Evolutionary conservation across 2,888 invertebrate species (phyloP).

Genomic region (Choristoneura rosaceana): DNA sequence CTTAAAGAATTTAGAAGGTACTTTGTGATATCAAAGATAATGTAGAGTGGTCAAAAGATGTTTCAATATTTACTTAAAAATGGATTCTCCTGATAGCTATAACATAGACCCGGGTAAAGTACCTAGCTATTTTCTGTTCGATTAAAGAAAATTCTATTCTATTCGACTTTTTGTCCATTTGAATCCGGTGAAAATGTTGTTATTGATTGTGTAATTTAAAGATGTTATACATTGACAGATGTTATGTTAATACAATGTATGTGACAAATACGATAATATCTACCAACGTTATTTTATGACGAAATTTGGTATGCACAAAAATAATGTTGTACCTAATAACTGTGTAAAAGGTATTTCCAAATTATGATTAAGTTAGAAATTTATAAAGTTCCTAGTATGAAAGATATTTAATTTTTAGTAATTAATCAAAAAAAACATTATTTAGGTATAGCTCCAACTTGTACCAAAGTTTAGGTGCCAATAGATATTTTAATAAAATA

Average conservation of each 20-base stretch:
- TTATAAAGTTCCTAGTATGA: slow-evolving; percentile 31
- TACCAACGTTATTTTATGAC: background rate
- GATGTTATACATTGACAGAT: too few species aligned
- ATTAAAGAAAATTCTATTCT: too few species aligned
- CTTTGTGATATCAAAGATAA: background rate
- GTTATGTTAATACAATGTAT: background rate
- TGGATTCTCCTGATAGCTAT: too few species aligned
- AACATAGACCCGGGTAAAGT: too few species aligned
- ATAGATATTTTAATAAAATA: slow-evolving; percentile 21
- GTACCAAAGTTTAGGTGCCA: slow-evolving; percentile 26
- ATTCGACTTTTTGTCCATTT: too few species aligned
- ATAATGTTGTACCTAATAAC: background rate
- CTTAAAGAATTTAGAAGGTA: background rate
- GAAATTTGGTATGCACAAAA: slow-evolving; percentile 30
- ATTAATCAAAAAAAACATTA: background rate
- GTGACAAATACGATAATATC: background rate
- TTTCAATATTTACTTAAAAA: too few species aligned
- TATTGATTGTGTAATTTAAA: too few species aligned
- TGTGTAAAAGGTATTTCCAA: background rate
- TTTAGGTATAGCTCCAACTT: slow-evolving; percentile 8
- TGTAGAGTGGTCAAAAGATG: background rate
- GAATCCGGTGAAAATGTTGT: too few species aligned
- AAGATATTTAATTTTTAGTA: slow-evolving; percentile 7
- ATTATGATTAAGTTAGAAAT: slow-evolving; percentile 7
- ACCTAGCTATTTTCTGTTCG: too few species aligned